These are phyloP conservation scores for Babylonia areolata DNA, from an alignment of 1,140 invertebrate genomes.

Conservation along the genomic window DNA sequence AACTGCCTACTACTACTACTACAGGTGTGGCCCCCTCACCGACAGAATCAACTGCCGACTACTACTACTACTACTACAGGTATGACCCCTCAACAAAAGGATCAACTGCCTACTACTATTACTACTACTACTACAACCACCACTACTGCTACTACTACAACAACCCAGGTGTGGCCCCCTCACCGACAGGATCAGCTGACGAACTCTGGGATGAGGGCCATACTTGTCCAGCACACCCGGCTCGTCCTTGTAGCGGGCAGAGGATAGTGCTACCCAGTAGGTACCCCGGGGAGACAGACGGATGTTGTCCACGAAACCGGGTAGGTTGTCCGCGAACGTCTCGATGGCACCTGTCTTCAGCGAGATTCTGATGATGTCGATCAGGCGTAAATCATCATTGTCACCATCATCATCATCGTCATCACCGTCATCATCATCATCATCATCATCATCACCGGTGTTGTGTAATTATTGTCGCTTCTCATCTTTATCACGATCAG, in stretches of 20 bases:
- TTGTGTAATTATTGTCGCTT: too few species aligned
- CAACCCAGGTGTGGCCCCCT: conserved; percentile 50
- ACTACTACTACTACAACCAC: too few species aligned
- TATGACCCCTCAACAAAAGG: too few species aligned
- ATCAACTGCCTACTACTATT: not conserved
- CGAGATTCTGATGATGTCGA: conserved; percentile 75
- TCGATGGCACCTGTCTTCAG: conserved; percentile 77
- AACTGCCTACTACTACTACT: too few species aligned
- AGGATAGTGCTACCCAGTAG: conserved; percentile 81
- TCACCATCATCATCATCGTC: not conserved
- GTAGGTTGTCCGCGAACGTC: conserved; percentile 62
- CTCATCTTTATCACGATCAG: too few species aligned
- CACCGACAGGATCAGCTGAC: conserved; percentile 67
- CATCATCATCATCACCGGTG: not conserved
- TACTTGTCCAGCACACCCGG: conserved; percentile 69
- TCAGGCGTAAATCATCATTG: too few species aligned
- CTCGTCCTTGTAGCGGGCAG: conserved; percentile 66
- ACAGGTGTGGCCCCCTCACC: too few species aligned
- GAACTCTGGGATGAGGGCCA: conserved; percentile 65
- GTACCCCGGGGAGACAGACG: conserved; percentile 84
- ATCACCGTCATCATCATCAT: not conserved
- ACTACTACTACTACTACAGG: too few species aligned
- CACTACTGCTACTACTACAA: not conserved
- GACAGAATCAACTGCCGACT: too few species aligned
- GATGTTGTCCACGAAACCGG: conserved; percentile 81